Percentiles rank a stretch among this genome's conserved stretches.
These are phyloP conservation scores for Anguilla pacifica DNA, from an alignment of 2,797 vertebrate genomes.

Conservation along the genomic window DNA sequence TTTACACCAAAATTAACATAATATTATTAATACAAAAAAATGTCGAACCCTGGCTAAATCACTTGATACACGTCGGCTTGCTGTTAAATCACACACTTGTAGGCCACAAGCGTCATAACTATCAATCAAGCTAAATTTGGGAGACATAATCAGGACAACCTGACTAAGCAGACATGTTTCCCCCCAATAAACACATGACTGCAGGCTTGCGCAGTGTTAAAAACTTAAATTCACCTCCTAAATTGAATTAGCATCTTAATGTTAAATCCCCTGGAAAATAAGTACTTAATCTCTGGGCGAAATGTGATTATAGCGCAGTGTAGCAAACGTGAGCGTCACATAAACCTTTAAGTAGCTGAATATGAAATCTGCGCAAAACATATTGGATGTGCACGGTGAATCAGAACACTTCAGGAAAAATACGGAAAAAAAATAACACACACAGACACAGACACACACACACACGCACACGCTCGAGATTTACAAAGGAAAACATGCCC, in stretches of 20 bases:
- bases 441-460: not conserved
- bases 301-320: conserved; percentile 10
- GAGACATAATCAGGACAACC: not conserved
- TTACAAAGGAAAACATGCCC: not conserved
- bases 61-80: not conserved
- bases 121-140: not conserved
- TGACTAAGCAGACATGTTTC: not conserved
- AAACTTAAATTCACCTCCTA: not conserved
- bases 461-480: not conserved
- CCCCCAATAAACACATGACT: not conserved
- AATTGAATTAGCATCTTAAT: conserved; percentile 23
- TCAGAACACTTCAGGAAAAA: not conserved
- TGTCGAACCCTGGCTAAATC: not conserved
- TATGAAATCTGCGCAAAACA: conserved; percentile 16
- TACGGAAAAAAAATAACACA: not conserved
- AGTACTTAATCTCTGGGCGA: conserved; percentile 18
- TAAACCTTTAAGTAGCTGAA: not conserved
- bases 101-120: not conserved
- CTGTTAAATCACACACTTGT: not conserved
- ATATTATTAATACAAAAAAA: not conserved
- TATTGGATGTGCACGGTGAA: conserved; percentile 13
- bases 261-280: not conserved
- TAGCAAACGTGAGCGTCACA: not conserved
- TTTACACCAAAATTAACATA: not conserved
- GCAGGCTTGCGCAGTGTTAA: not conserved